phyloP scores from a whole-genome alignment of 1,140 invertebrate genomes.

The Euura lappo region DNA sequence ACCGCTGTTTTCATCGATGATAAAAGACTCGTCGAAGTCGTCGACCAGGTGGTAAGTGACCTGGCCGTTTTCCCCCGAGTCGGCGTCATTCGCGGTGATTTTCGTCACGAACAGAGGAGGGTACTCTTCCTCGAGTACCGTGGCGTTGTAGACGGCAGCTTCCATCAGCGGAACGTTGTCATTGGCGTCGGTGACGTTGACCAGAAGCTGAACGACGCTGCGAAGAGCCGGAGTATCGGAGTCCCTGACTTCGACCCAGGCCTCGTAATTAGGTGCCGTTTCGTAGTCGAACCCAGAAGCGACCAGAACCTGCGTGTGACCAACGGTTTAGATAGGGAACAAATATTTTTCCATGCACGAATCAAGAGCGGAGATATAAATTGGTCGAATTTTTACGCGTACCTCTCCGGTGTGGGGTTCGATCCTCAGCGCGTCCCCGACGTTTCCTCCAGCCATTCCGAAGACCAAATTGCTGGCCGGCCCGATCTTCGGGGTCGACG shows the following conservation, averaged over 20 bases:
- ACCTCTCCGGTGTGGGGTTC: constrained; percentile 81
- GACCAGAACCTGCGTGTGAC: constrained; percentile 63
- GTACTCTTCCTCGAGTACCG: constrained; percentile 84
- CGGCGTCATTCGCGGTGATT: constrained; percentile 83
- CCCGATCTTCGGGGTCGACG: constrained; percentile 76
- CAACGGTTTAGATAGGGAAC: neutral
- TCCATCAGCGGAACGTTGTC: constrained; percentile 89
- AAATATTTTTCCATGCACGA: neutral
- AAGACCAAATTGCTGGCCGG: constrained; percentile 74
- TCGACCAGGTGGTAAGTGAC: constrained; percentile 79
- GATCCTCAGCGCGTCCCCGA: constrained; percentile 83
- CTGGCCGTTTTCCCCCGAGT: constrained; percentile 86
- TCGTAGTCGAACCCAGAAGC: constrained; percentile 88
- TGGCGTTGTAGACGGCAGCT: constrained; percentile 80
- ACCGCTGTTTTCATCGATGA: constrained; percentile 80
- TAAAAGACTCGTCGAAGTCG: constrained; percentile 79
- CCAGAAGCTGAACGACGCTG: constrained; percentile 76
- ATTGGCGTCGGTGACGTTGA: constrained; percentile 91
- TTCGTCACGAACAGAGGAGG: constrained; percentile 79
- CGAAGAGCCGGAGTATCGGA: constrained; percentile 80
- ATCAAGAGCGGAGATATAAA: neutral
- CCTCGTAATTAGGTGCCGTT: constrained; percentile 80
- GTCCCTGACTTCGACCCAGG: constrained; percentile 93
- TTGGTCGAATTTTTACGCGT: constrained; percentile 35
- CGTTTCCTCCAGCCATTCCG: constrained; percentile 89